These are phyloP conservation scores for Sycophila sp. DNA, from an alignment of 1,140 invertebrate genomes.

Conservation along the genomic window DNA sequence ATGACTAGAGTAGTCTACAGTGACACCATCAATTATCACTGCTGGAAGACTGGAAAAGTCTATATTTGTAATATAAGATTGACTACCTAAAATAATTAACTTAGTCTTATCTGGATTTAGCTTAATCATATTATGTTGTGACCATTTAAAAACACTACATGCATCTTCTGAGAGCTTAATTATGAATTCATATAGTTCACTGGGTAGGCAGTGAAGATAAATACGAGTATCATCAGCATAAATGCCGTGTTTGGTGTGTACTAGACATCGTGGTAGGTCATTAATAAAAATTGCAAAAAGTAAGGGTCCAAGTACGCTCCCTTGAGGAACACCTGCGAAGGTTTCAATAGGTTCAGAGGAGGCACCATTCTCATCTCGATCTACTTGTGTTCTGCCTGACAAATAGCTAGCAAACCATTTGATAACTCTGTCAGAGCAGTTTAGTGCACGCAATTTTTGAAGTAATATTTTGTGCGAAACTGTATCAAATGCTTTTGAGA, in stretches of 20 bases:
- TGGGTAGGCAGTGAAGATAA: neutral
- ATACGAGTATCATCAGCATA: neutral
- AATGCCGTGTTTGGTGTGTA: neutral
- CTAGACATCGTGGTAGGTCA: neutral
- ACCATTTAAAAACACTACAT: neutral
- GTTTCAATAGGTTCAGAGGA: neutral
- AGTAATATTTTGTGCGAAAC: neutral
- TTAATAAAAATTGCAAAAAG: neutral
- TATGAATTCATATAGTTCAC: neutral
- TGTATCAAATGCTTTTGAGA: constrained; percentile 48
- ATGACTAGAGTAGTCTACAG: neutral
- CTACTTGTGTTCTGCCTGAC: neutral
- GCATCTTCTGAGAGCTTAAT: neutral
- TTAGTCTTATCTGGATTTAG: neutral
- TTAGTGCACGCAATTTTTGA: neutral
- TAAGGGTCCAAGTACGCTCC: neutral
- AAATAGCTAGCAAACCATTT: neutral
- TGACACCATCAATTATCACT: neutral
- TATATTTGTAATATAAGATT: neutral
- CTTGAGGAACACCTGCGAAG: neutral
- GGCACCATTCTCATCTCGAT: neutral
- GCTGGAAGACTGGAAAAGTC: neutral
- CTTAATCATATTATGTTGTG: neutral
- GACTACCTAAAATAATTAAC: neutral
- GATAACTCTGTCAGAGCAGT: neutral